These are phyloP conservation scores for Zeuzera pyrina DNA, from an alignment of 2,888 invertebrate species.

Conservation along the genomic window DNA sequence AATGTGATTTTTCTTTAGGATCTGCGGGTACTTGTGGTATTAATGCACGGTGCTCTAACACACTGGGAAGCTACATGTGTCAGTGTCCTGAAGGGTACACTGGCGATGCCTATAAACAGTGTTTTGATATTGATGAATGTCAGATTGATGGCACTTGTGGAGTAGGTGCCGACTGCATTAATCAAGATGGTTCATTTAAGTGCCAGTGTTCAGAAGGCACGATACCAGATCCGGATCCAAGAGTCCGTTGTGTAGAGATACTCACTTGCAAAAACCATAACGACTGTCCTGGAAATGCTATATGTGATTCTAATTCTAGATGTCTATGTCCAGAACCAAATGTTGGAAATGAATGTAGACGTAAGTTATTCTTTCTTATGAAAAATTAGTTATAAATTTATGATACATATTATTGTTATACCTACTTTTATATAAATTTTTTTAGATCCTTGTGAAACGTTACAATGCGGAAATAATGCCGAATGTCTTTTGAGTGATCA, in stretches of 20 bases:
- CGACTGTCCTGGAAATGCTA: slow-evolving; percentile 91
- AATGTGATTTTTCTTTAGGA: slow-evolving; percentile 86
- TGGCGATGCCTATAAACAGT: slow-evolving; percentile 87
- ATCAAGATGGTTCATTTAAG: slow-evolving; percentile 81
- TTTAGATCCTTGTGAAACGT: slow-evolving; percentile 91
- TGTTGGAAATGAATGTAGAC: slow-evolving; percentile 91
- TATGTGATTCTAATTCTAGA: slow-evolving; percentile 83
- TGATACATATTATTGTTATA: slow-evolving; percentile 1
- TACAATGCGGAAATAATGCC: slow-evolving; percentile 88
- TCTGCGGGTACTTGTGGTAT: slow-evolving; percentile 88
- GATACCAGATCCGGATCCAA: slow-evolving; percentile 87
- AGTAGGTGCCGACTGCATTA: slow-evolving; percentile 84
- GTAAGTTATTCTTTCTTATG: slow-evolving; percentile 68
- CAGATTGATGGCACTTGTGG: slow-evolving; percentile 81
- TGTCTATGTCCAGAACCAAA: slow-evolving; percentile 94
- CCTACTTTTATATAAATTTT: slow-evolving; percentile 17
- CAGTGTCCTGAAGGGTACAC: slow-evolving; percentile 88
- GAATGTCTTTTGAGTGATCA: slow-evolving; percentile 90
- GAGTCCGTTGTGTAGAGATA: slow-evolving; percentile 85
- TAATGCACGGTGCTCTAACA: slow-evolving; percentile 86
- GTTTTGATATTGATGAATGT: slow-evolving; percentile 90
- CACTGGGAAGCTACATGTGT: slow-evolving; percentile 85
- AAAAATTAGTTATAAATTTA: neutral
- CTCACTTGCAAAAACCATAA: slow-evolving; percentile 82
- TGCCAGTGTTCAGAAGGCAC: slow-evolving; percentile 89